phyloP scores from a whole-genome alignment of 2,797 vertebrate species.

The Alosa sapidissima region DNA sequence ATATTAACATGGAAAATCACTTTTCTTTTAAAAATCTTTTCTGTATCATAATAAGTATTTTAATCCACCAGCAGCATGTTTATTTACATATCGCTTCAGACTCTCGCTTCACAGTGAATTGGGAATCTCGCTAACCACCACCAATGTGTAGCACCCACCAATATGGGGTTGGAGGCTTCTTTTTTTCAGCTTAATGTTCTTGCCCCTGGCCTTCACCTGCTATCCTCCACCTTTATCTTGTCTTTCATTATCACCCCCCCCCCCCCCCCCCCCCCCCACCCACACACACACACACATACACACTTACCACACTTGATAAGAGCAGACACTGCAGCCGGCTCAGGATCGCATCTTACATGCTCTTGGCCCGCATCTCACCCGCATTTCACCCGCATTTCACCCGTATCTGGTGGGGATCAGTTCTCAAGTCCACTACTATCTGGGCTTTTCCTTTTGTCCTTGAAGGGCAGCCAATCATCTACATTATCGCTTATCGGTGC shows the following conservation, averaged over 20 bases:
- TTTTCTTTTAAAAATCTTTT: too few relatives aligned
- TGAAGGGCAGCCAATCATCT: neutral
- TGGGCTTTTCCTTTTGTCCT: neutral
- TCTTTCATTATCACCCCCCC: neutral
- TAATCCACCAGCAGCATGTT: too few relatives aligned
- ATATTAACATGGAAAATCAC: too few relatives aligned
- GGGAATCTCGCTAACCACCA: too few relatives aligned
- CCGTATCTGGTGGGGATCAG: neutral
- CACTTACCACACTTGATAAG: too few relatives aligned
- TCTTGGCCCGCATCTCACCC: neutral
- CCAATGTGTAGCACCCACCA: too few relatives aligned
- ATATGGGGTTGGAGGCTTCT: neutral
- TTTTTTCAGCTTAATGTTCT: neutral
- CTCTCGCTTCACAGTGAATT: too few relatives aligned
- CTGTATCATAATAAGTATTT: too few relatives aligned
- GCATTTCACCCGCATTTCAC: neutral
- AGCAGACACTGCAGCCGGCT: neutral
- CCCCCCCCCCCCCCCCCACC: neutral
- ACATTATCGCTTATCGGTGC: neutral
- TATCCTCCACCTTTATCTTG: neutral
- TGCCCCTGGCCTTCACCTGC: neutral
- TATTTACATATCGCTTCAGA: too few relatives aligned
- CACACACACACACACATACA: too few relatives aligned
- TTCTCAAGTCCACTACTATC: slow-evolving; percentile 1
- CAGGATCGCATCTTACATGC: neutral